Percentiles rank a stretch among this genome's conserved stretches.
Conservation (phyloP, 2,888 invertebrate species). For the Parthenolecanium corni region DNA sequence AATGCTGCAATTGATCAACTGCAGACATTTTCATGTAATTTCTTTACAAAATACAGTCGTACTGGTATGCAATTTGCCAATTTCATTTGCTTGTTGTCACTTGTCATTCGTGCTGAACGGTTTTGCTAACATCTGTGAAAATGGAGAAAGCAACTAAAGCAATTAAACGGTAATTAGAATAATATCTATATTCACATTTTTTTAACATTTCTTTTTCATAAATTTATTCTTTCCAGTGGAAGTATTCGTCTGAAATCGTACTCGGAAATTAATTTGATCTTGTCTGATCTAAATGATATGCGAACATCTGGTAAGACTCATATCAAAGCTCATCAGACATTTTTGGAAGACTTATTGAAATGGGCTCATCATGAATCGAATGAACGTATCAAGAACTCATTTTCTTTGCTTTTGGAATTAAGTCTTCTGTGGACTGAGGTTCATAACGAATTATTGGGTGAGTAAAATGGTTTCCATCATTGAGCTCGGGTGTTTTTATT, state of each 20-base stretch:
- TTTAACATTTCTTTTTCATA: too few relatives aligned
- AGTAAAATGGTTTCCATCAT: conserved; percentile 1
- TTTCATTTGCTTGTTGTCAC: too few relatives aligned
- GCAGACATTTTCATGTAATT: too few relatives aligned
- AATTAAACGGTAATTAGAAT: conserved; percentile 14
- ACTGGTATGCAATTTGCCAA: too few relatives aligned
- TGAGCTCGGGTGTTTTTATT: neutral
- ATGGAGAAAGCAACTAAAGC: conserved; percentile 23
- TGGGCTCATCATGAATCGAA: conserved; percentile 43
- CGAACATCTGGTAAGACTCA: conserved; percentile 40
- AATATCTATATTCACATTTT: too few relatives aligned
- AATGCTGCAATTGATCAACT: too few relatives aligned
- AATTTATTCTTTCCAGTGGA: conserved; percentile 9
- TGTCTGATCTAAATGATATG: conserved; percentile 42
- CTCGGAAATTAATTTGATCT: conserved; percentile 41
- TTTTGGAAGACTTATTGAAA: conserved; percentile 41
- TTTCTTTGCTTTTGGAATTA: conserved; percentile 40
- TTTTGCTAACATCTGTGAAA: too few relatives aligned
- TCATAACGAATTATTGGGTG: conserved; percentile 42
- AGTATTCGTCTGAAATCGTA: conserved; percentile 40
- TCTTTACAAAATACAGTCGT: too few relatives aligned
- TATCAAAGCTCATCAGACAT: conserved; percentile 40
- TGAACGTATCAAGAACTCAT: conserved; percentile 41
- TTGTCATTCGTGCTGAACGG: too few relatives aligned
- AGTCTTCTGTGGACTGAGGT: conserved; percentile 42